Evolutionary conservation across 23 tunicate genomes (phyloP), one percentile per base, ranked within the genome.

Genomic region (Trididemnum miniatum): DNA sequence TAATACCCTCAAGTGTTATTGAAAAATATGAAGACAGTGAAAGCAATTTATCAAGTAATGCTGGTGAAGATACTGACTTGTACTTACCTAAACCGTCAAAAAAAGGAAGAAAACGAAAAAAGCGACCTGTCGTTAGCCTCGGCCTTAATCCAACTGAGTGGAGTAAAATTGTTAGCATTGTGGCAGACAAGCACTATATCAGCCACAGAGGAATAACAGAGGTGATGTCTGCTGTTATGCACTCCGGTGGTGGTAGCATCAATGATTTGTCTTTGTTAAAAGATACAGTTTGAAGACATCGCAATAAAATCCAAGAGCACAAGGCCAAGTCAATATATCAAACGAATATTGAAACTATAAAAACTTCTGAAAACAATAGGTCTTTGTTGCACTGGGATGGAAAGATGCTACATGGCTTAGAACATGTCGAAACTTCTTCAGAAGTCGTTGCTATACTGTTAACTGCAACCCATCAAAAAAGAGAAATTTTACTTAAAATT

Each of bases 341-440:
- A 9, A 69, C 29, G 7, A 32, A 69, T n/a, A 7, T 5, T 29
- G 39, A 69, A 69, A 69, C 75, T 5, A 69, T 32, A 28, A 35
- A 69, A 29, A 7, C 22, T 5, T 31, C 75, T 29, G 75, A 69
- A 69, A 29, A 24, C 12, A 69, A 33, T n/a, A 69, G 75, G 31
- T 69, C 29, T 69, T 69, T 69, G n/a, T n/a, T 69, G 39, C 37
- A 69, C 37, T 69, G 75, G 75, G 75, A 69, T 69, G 75, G 37
- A 69, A 69, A 69, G 31, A 69, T 31, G 37, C 37, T 69, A n/a
- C 75, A 69, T 7, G 25, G 75, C 75, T 12, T 69, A 28, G 39
- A 69, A 69, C 22, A 69, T 69, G 75, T 69, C 7, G 75, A 24
- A 32, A 69, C 75, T 28, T 34, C 75, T 37, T 3, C 37, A 69